Evolutionary conservation across 2,888 invertebrate genomes (phyloP).

Genomic region (Stenodera caucasica): DNA sequence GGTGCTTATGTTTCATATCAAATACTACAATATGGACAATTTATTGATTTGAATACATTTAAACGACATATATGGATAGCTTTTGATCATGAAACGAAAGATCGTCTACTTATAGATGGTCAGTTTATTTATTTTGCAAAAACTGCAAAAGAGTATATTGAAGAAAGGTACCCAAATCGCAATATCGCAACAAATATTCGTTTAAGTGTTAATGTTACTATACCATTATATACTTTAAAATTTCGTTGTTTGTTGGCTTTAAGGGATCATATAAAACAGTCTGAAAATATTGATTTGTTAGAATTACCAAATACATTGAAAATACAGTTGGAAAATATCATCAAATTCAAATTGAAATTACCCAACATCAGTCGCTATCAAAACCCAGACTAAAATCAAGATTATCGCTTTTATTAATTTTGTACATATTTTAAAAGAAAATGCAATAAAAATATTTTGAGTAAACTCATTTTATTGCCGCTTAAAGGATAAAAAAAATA

Average conservation of each 20-base stretch:
- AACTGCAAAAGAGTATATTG: slow-evolving; percentile 46
- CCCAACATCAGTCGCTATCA: too few species aligned
- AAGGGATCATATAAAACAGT: slow-evolving; percentile 50
- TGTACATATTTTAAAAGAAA: too few species aligned
- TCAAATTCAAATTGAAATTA: background rate
- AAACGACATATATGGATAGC: slow-evolving; percentile 86
- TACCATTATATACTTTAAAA: slow-evolving; percentile 59
- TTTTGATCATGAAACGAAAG: slow-evolving; percentile 68
- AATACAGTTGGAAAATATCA: background rate
- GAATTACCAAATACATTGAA: slow-evolving; percentile 56
- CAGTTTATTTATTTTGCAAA: slow-evolving; percentile 55
- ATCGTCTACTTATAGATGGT: slow-evolving; percentile 64
- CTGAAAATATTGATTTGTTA: slow-evolving; percentile 51
- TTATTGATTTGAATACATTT: slow-evolving; percentile 72
- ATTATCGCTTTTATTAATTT: too few species aligned
- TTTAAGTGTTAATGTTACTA: slow-evolving; percentile 59
- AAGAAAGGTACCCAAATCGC: slow-evolving; percentile 29
- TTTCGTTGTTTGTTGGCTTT: slow-evolving; percentile 56
- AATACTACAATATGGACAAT: slow-evolving; percentile 59
- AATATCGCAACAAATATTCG: slow-evolving; percentile 36
- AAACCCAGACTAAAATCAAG: too few species aligned
- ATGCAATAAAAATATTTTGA: too few species aligned
- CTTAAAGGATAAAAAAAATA: too few species aligned
- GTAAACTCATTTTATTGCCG: too few species aligned
- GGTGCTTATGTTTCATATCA: slow-evolving; percentile 66